Conservation (phyloP, 2,113 vertebrate species). For the Eretmochelys imbricata region DNA sequence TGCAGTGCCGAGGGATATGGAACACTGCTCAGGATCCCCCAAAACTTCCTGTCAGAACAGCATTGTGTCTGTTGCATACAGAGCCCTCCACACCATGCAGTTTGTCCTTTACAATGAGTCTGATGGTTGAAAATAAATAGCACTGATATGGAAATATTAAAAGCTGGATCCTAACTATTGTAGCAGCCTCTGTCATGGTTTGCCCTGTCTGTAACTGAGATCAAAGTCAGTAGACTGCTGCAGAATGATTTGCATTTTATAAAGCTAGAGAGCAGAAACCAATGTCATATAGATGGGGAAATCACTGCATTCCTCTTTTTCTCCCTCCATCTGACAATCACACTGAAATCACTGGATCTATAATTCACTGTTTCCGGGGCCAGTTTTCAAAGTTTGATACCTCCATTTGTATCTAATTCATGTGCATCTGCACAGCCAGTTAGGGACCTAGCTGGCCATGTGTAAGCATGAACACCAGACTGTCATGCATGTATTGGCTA, state of each 20-base stretch:
- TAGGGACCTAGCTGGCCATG: not conserved
- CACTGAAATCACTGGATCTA: too few relatives aligned
- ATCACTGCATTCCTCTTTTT: too few relatives aligned
- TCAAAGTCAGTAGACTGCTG: too few relatives aligned
- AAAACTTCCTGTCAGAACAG: not conserved
- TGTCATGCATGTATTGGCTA: not conserved
- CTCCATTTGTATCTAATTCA: not conserved
- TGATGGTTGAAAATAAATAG: not conserved
- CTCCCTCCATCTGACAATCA: too few relatives aligned
- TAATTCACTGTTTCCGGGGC: not conserved
- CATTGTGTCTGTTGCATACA: not conserved
- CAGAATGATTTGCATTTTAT: too few relatives aligned
- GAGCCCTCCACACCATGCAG: accelerated
- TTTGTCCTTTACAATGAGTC: not conserved
- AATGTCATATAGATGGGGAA: too few relatives aligned
- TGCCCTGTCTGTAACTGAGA: too few relatives aligned
- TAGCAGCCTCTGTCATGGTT: too few relatives aligned
- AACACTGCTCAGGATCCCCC: not conserved
- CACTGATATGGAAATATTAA: not conserved
- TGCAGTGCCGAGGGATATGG: accelerated
- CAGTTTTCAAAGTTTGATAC: not conserved
- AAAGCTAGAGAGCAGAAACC: too few relatives aligned
- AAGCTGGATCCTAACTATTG: too few relatives aligned
- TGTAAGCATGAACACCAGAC: not conserved
- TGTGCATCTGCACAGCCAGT: not conserved